Conservation (phyloP, 2,113 vertebrate genomes). For the Albula glossodonta region DNA sequence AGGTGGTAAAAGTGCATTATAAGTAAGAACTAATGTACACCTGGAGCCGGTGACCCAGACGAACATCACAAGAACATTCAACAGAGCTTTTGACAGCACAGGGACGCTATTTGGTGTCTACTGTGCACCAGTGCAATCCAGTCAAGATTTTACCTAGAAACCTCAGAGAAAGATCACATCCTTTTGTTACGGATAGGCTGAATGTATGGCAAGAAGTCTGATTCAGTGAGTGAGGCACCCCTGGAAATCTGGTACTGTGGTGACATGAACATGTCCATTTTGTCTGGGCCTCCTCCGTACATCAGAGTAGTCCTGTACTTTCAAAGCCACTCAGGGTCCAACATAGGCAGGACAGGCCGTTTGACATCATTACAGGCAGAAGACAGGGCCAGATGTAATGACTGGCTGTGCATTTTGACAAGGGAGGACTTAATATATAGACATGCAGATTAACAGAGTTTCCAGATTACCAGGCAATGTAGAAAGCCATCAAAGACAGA, state of each 20-base stretch:
- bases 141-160: neutral
- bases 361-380: neutral
- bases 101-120: neutral
- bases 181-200: neutral
- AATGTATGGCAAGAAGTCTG: neutral
- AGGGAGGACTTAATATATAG: neutral
- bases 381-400: neutral
- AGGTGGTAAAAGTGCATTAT: slow-evolving; percentile 22
- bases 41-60: slow-evolving; percentile 2
- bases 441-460: neutral
- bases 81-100: neutral
- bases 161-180: neutral
- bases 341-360: too few relatives aligned
- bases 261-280: neutral
- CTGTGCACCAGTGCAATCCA: neutral
- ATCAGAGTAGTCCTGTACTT: neutral
- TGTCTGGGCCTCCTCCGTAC: neutral
- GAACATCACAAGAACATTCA: slow-evolving; percentile 10
- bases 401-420: neutral
- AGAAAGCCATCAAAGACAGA: neutral
- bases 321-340: neutral
- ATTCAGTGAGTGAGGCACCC: neutral
- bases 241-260: neutral
- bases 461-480: neutral
- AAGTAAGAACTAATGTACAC: slow-evolving; percentile 1